Evolutionary conservation across 2,888 invertebrate species (phyloP).

Genomic region (Amblyjoppa fuscipennis): DNA sequence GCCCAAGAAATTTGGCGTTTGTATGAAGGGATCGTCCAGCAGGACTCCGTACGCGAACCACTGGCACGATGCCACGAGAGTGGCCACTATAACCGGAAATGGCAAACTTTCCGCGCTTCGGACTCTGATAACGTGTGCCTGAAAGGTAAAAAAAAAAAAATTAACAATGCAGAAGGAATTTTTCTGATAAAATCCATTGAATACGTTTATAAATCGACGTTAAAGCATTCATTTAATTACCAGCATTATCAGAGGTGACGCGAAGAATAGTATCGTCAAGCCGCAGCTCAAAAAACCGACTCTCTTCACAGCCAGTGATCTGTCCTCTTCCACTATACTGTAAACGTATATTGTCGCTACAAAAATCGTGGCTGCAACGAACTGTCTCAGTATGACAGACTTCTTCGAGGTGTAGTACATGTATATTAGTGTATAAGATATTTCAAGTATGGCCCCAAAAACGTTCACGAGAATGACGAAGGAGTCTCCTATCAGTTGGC

Average conservation of each 20-base stretch:
- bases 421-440: conserved; percentile 90
- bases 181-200: not conserved
- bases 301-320: conserved; percentile 86
- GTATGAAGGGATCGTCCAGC: conserved; percentile 92
- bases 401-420: conserved; percentile 91
- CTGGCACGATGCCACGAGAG: conserved; percentile 92
- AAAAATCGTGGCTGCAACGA: conserved; percentile 86
- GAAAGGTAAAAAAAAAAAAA: conserved; percentile 73
- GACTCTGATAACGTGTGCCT: conserved; percentile 91
- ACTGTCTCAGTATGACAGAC: conserved; percentile 88
- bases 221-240: conserved; percentile 81
- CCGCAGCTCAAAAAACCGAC: conserved; percentile 91
- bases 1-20: conserved; percentile 93
- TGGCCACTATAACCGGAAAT: conserved; percentile 93
- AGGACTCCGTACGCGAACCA: conserved; percentile 95
- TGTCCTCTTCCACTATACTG: conserved; percentile 87
- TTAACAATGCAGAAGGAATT: not conserved
- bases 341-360: conserved; percentile 88
- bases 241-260: conserved; percentile 92
- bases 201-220: not conserved
- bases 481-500: conserved; percentile 90
- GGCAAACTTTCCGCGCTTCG: conserved; percentile 95
- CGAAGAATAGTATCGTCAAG: conserved; percentile 92
- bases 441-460: conserved; percentile 90
- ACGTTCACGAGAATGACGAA: conserved; percentile 92